These are phyloP conservation scores for Carollia perspicillata DNA, from an alignment of 2,113 vertebrate genomes.

Conservation along the genomic window DNA sequence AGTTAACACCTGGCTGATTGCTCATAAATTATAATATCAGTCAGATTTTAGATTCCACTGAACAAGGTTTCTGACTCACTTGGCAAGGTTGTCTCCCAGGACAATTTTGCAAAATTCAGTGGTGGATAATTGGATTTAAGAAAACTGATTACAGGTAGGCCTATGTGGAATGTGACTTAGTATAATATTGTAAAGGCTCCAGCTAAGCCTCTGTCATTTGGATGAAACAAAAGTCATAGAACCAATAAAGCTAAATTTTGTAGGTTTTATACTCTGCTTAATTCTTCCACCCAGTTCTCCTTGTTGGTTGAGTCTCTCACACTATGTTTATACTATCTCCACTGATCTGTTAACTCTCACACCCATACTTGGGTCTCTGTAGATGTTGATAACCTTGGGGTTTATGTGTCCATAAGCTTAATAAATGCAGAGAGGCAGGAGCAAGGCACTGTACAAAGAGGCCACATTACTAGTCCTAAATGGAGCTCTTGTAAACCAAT, in stretches of 20 bases:
- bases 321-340: background rate
- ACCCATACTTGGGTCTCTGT: background rate
- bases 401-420: background rate
- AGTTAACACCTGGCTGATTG: background rate
- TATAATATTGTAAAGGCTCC: background rate
- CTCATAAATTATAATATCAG: background rate
- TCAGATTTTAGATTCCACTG: background rate
- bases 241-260: background rate
- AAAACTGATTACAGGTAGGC: background rate
- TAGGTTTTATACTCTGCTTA: background rate
- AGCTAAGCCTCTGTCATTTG: background rate
- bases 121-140: background rate
- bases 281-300: background rate
- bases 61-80: background rate
- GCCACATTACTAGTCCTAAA: no score
- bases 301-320: background rate
- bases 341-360: background rate
- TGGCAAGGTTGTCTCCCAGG: background rate
- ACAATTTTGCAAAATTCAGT: background rate
- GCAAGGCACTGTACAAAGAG: background rate
- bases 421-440: background rate
- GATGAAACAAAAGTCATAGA: background rate
- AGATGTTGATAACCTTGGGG: background rate
- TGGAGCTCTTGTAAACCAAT: background rate
- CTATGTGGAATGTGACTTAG: background rate